Evolutionary conservation across 1,140 invertebrate genomes (phyloP).

Genomic region (Agrilus planipennis): DNA sequence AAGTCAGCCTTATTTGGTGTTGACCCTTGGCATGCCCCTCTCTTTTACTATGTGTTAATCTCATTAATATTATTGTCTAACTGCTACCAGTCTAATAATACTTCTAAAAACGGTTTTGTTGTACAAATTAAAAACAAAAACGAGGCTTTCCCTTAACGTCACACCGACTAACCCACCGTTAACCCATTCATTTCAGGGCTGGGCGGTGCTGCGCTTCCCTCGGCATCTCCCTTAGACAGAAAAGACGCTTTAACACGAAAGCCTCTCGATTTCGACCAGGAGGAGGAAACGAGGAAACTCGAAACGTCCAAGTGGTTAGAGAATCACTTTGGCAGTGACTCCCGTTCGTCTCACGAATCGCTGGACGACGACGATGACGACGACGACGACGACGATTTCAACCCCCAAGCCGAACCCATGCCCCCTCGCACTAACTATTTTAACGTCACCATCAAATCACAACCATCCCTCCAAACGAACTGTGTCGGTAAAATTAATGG

Average conservation of each 20-base stretch:
- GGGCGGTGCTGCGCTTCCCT: slow-evolving; percentile 16
- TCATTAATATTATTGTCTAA: too few species aligned
- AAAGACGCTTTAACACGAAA: slow-evolving; percentile 70
- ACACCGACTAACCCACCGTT: too few species aligned
- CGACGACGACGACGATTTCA: slow-evolving; percentile 34
- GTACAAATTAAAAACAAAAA: too few species aligned
- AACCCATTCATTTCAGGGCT: slow-evolving; percentile 17
- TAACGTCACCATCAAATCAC: slow-evolving; percentile 66
- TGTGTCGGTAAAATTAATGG: too few species aligned
- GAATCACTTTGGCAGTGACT: slow-evolving; percentile 79
- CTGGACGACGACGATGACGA: slow-evolving; percentile 34
- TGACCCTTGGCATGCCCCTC: too few species aligned
- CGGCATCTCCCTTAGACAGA: slow-evolving; percentile 42
- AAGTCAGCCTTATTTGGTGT: too few species aligned
- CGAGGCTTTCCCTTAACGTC: too few species aligned
- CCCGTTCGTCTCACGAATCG: slow-evolving; percentile 59
- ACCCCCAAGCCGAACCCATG: slow-evolving; percentile 37
- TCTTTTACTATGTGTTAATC: too few species aligned
- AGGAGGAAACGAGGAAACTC: slow-evolving; percentile 77
- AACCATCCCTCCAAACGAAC: slow-evolving; percentile 33
- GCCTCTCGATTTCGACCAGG: slow-evolving; percentile 70
- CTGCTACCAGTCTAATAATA: too few species aligned
- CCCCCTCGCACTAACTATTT: slow-evolving; percentile 58
- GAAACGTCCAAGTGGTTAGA: slow-evolving; percentile 85
- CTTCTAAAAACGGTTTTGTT: too few species aligned